Evolutionary conservation across 2,888 invertebrate genomes (phyloP).

Genomic region (Imbricaverruca yamaguchii): DNA sequence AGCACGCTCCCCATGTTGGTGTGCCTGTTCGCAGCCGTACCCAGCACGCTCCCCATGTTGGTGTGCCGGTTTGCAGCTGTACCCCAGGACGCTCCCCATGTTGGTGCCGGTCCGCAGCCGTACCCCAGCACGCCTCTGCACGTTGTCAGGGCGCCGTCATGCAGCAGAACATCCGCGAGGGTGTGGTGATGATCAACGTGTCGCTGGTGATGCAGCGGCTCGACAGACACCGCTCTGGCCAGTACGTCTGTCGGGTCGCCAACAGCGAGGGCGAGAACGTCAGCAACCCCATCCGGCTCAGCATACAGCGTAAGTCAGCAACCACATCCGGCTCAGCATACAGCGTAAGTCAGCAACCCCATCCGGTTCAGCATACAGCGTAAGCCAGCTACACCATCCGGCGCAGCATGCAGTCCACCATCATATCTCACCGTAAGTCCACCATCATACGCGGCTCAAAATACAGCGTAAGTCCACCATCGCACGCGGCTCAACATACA

Average conservation of each 20-base stretch:
- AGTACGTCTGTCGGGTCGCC: slow-evolving; percentile 82
- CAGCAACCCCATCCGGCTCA: slow-evolving; percentile 69
- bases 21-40: too few relatives aligned
- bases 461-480: slow-evolving; percentile 80
- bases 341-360: slow-evolving; percentile 40
- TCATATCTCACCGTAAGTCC: too few relatives aligned
- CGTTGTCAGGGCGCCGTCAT: slow-evolving; percentile 60
- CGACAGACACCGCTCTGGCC: slow-evolving; percentile 75
- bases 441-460: too few relatives aligned
- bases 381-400: too few relatives aligned
- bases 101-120: too few relatives aligned
- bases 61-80: too few relatives aligned
- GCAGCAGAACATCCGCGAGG: slow-evolving; percentile 71
- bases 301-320: slow-evolving; percentile 83
- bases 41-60: too few relatives aligned
- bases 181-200: slow-evolving; percentile 82
- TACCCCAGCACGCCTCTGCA: slow-evolving; percentile 34
- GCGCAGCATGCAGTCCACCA: too few relatives aligned
- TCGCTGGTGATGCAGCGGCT: slow-evolving; percentile 81
- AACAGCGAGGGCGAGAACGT: slow-evolving; percentile 84
- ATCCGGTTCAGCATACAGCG: too few relatives aligned
- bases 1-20: too few relatives aligned
- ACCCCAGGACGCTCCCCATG: too few relatives aligned
- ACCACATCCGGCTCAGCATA: slow-evolving; percentile 71
- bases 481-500: slow-evolving; percentile 74